These are phyloP conservation scores for Halocynthia aurantium DNA, from an alignment of 23 tunicate species.

Conservation along the genomic window DNA sequence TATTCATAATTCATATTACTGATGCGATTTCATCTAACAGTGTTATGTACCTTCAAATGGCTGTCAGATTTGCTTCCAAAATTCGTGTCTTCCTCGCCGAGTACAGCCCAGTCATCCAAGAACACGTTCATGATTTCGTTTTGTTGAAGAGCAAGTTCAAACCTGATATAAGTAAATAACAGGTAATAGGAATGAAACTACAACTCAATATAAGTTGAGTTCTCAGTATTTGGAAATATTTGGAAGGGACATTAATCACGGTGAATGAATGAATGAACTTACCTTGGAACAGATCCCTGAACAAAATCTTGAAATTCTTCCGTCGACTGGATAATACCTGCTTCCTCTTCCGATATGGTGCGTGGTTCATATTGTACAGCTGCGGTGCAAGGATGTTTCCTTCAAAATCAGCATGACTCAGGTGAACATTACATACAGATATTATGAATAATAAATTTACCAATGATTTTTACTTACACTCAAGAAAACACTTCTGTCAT, in stretches of 20 bases:
- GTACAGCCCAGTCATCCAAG: slow-evolving; percentile 73
- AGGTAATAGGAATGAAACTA: too few relatives aligned
- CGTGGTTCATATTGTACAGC: slow-evolving; percentile 79
- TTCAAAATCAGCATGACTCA: slow-evolving; percentile 2
- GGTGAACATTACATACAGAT: neutral
- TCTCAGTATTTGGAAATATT: too few relatives aligned
- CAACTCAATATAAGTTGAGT: too few relatives aligned
- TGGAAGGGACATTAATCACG: too few relatives aligned
- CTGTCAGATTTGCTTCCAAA: slow-evolving; percentile 85
- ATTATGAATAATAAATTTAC: too few relatives aligned
- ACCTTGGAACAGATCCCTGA: slow-evolving; percentile 56
- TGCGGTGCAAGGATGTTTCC: slow-evolving; percentile 87
- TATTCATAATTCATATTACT: too few relatives aligned
- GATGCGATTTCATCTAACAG: too few relatives aligned
- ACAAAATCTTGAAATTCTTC: slow-evolving; percentile 42
- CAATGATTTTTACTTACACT: too few relatives aligned
- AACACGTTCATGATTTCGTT: slow-evolving; percentile 75
- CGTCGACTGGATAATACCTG: slow-evolving; percentile 18
- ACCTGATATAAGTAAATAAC: slow-evolving; percentile 17
- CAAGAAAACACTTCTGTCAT: too few relatives aligned
- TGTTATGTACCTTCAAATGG: slow-evolving; percentile 52
- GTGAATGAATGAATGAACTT: neutral
- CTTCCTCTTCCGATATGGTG: slow-evolving; percentile 39
- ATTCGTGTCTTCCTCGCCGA: slow-evolving; percentile 85
- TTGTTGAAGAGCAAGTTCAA: slow-evolving; percentile 80